phyloP scores from a whole-genome alignment of 2,113 vertebrate genomes.

The Pimephales promelas region DNA sequence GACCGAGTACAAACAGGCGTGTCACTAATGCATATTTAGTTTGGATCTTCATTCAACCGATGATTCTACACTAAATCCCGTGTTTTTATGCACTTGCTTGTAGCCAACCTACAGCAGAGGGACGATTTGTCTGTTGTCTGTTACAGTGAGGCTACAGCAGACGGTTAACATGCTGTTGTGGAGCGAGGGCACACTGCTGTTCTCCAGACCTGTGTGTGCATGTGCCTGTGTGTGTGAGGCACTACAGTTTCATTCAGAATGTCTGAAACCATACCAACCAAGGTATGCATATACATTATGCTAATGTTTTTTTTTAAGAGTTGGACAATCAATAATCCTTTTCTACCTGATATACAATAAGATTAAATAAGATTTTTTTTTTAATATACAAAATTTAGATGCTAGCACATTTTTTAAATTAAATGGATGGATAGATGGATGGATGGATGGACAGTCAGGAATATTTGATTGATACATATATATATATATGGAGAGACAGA shows the following conservation, averaged over 20 bases:
- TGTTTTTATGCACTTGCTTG: neutral
- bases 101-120: constrained; percentile 14
- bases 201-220: neutral
- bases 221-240: neutral
- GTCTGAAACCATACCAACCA: constrained; percentile 7
- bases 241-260: neutral
- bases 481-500: too few species aligned
- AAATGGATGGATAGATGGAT: neutral
- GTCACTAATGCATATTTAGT: neutral
- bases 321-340: neutral
- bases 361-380: neutral
- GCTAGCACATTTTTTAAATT: neutral
- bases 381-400: neutral
- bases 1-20: too few species aligned
- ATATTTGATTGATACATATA: neutral
- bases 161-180: neutral
- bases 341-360: neutral
- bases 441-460: neutral
- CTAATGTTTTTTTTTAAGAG: neutral
- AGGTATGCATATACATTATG: neutral
- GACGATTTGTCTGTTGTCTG: neutral
- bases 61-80: neutral
- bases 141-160: neutral
- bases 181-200: neutral
- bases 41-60: neutral